Base-by-base conservation (phyloP, 2,888 invertebrate species). In the Pilophorus perplexus region DNA sequence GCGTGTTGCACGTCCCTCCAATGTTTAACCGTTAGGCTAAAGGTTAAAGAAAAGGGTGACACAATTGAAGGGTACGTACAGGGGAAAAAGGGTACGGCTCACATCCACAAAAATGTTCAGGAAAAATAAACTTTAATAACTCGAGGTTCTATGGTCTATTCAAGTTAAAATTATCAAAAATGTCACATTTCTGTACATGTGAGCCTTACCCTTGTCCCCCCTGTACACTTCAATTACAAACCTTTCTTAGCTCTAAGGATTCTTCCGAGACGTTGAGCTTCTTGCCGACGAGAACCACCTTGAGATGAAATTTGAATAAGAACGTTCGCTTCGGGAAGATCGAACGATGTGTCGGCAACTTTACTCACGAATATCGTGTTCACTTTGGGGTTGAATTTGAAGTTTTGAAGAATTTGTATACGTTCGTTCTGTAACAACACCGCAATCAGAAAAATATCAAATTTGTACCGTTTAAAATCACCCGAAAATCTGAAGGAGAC, bases 281-380 rank as follows among this genome's bases (percentile, higher is more conserved):
- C 99, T 78, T 99, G 99, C 71, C 99, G 82, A 67, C 99, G 82
- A 0, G 98, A 98, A 3, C 99, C 99, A 67, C 99, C 99, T 76
- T 99, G 99, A 1, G 98, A 97, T 0, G 98, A 99, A 69, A 99
- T 97, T 80, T 99, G 99, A 74, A 99, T 93, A 25, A 99, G 80
- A 0, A 99, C 99, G 77, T 99, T 99, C 0, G 99, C 99, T 79
- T 99, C 99, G 0, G 99, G 99, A 75, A 99, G 83, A 84, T 99
- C 99, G 78, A 99, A 99, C 64, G 97, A 98, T 0, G 98, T 99
- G 76, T 99, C 99, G 1, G 99, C 99, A 5, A 99, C 97, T 84
- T 99, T 98, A 73, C 97, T 97, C 66, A 99, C 98, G 78, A 99
- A 99, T 75, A 99, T 99, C 1, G 98, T 98, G 78, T 97, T 98